Conservation (phyloP, 2,888 invertebrate genomes). For the Mesochorus sp. region DNA sequence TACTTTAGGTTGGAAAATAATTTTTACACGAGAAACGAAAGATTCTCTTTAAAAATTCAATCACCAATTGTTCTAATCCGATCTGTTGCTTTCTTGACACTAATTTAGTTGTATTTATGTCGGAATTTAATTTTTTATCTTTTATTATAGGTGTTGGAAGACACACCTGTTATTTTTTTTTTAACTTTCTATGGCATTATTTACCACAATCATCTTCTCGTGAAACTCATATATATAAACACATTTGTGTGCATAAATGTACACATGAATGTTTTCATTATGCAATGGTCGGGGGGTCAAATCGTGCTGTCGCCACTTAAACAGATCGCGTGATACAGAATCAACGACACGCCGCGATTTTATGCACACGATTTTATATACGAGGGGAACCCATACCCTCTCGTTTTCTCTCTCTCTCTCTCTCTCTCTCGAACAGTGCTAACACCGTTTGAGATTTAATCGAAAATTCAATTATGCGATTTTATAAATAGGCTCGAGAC, state of each 20-base stretch:
- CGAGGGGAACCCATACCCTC: too few relatives aligned
- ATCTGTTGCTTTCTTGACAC: too few relatives aligned
- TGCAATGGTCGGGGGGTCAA: conserved; percentile 49
- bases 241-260: not conserved
- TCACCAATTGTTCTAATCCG: too few relatives aligned
- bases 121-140: not conserved
- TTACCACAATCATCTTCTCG: not conserved
- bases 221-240: not conserved
- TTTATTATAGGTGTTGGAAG: not conserved
- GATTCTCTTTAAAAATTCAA: too few relatives aligned
- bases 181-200: not conserved
- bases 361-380: conserved; percentile 23
- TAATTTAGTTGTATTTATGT: not conserved
- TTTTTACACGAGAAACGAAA: too few relatives aligned
- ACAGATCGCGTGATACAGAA: conserved; percentile 28
- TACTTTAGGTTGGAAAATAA: too few relatives aligned
- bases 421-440: not conserved
- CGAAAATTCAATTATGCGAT: not conserved
- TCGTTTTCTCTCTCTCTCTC: too few relatives aligned
- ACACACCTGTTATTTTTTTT: not conserved
- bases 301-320: conserved; percentile 46
- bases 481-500: not conserved
- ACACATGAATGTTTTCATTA: not conserved
- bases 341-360: conserved; percentile 10
- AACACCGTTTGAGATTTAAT: not conserved